Conservation (phyloP, 2,888 invertebrate genomes). For the Vanessa cardui region DNA sequence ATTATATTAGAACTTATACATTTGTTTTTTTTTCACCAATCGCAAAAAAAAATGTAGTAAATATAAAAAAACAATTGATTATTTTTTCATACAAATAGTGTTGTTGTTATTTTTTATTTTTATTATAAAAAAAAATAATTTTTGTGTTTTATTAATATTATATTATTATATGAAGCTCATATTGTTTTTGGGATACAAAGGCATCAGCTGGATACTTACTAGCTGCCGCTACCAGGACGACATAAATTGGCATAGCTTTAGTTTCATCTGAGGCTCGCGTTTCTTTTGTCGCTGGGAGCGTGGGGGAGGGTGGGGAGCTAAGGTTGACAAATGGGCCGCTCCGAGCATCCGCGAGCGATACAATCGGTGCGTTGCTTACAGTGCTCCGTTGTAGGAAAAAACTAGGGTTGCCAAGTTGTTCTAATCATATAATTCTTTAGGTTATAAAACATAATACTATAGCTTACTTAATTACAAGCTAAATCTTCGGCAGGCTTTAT, state of each 20-base stretch:
- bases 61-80: too few species aligned
- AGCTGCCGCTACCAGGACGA: slow-evolving; percentile 43
- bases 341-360: slow-evolving; percentile 82
- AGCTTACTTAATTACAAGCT: not conserved
- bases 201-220: slow-evolving; percentile 37
- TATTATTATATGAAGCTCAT: not conserved
- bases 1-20: too few species aligned
- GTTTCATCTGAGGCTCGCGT: slow-evolving; percentile 70
- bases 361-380: slow-evolving; percentile 83
- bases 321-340: slow-evolving; percentile 83
- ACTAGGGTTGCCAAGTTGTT: slow-evolving; percentile 69
- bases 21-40: too few species aligned
- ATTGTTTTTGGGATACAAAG: slow-evolving; percentile 17
- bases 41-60: too few species aligned
- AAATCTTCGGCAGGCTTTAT: too few species aligned
- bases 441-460: not conserved
- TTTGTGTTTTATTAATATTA: too few species aligned
- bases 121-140: too few species aligned
- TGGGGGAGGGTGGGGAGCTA: slow-evolving; percentile 56
- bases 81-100: too few species aligned
- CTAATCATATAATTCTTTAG: not conserved
- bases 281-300: slow-evolving; percentile 64
- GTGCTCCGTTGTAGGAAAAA: slow-evolving; percentile 84
- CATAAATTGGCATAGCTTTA: slow-evolving; percentile 71
- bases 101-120: too few species aligned